phyloP scores from a whole-genome alignment of 1,140 invertebrate species.

The Hycleus cichorii region DNA sequence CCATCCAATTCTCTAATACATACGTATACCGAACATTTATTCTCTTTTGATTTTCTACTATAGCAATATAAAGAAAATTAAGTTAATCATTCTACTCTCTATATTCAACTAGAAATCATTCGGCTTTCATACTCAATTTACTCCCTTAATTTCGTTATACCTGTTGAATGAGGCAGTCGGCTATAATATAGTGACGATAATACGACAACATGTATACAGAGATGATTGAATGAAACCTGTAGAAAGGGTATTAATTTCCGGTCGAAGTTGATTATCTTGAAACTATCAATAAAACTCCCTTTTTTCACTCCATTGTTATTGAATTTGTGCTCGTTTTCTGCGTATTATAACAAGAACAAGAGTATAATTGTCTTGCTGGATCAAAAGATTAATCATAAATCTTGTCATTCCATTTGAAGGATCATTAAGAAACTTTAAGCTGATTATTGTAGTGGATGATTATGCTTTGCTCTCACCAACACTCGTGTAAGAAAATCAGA shows the following conservation, averaged over 20 bases:
- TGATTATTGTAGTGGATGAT: constrained; percentile 1
- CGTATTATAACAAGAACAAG: not conserved
- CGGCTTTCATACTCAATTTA: too few relatives aligned
- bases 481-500: constrained; percentile 4
- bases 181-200: not conserved
- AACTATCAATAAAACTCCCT: constrained; percentile 4
- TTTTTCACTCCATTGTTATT: too few relatives aligned
- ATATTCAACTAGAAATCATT: too few relatives aligned
- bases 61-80: too few relatives aligned
- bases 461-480: constrained; percentile 2
- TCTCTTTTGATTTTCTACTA: too few relatives aligned
- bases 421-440: not conserved
- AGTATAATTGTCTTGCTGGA: too few relatives aligned
- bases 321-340: too few relatives aligned
- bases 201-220: not conserved
- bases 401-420: not conserved
- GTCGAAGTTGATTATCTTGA: constrained; percentile 8
- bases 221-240: constrained; percentile 13
- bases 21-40: too few relatives aligned
- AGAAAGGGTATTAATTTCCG: constrained; percentile 16
- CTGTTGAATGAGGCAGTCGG: constrained; percentile 12
- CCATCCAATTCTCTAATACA: too few relatives aligned
- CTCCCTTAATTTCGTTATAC: constrained; percentile 8
- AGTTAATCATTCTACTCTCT: too few relatives aligned
- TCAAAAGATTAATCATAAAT: too few relatives aligned